Evolutionary conservation across 1,140 invertebrate genomes (phyloP), one percentile per base, ranked within the genome.

Genomic region (Chelonus insularis): DNA sequence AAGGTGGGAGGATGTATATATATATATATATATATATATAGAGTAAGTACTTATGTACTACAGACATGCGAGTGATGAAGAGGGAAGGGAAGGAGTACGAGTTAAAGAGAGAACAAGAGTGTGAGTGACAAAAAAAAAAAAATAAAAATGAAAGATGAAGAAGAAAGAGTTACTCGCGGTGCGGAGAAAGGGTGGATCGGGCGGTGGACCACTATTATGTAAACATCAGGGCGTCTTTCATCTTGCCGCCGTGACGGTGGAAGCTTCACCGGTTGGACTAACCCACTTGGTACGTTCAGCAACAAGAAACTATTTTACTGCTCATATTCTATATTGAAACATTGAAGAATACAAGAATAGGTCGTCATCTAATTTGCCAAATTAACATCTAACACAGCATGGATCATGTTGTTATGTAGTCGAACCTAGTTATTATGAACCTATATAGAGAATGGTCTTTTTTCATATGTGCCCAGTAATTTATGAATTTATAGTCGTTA

Each of bases 211-310:
- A 71, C 68, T 67, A 72, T 72, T 70, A 71, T 72, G 70, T 71
- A 74, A 74, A 74, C 72, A 73, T 65, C 68, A 64, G 57, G 56
- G 65, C 67, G 43, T 66, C 70, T 74, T 73, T 72, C 70, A 70
- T 69, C 69, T 71, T 37, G 67, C 62, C 64, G 70, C 39, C 52
- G 39, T 62, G 62, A 25, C 51, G 12, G 37, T 16, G 57, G 34
- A 50, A 43, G 23, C 51, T 61, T 62, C n/a, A n/a, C n/a, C n/a
- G n/a, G n/a, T n/a, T n/a, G n/a, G n/a, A n/a, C n/a, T n/a, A n/a
- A 50, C 45, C 8, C 37, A 39, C 37, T 39, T 3, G 4, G 11
- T 34, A 34, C 32, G 6, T 7, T 34, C 6, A 6, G 11, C 32
- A 34, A 39, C 37, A 39, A 11, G 14, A 39, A 11, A 39, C 37